These are phyloP conservation scores for Anolis apletophallus DNA, from an alignment of 2,797 vertebrate species.

Conservation along the genomic window DNA sequence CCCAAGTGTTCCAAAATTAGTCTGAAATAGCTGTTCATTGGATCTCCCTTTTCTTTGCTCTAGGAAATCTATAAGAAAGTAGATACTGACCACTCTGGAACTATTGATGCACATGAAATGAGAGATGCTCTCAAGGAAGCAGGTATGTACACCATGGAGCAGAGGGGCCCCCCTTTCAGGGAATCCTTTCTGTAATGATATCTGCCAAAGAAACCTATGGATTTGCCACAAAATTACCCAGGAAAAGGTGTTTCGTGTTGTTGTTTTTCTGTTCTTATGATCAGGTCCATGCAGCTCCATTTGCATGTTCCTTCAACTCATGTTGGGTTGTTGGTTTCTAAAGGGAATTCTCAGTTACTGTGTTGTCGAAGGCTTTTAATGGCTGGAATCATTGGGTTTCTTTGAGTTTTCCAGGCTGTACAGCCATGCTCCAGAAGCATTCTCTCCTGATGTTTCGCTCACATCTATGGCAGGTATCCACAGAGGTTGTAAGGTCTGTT, in stretches of 20 bases:
- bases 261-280: no score
- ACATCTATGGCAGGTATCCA: no score
- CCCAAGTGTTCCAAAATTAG: background rate
- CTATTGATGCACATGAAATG: constrained; percentile 88
- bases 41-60: constrained; percentile 19
- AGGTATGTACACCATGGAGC: constrained; percentile 64
- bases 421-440: no score
- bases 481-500: no score
- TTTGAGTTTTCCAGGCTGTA: no score
- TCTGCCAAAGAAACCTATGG: background rate
- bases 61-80: constrained; percentile 85
- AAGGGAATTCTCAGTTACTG: background rate
- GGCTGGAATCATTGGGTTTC: no score
- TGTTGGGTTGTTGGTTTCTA: background rate
- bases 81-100: constrained; percentile 80
- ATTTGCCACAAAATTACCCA: background rate
- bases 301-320: background rate
- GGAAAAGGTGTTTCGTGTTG: no score
- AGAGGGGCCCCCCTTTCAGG: no score
- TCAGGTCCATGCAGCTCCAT: background rate
- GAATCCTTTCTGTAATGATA: background rate
- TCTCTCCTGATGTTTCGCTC: no score
- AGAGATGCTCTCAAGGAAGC: constrained; percentile 83
- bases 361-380: no score
- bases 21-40: accelerated